Evolutionary conservation across 2,888 invertebrate genomes (phyloP), one percentile per base, ranked within the genome.

Genomic region (Thera obeliscata): DNA sequence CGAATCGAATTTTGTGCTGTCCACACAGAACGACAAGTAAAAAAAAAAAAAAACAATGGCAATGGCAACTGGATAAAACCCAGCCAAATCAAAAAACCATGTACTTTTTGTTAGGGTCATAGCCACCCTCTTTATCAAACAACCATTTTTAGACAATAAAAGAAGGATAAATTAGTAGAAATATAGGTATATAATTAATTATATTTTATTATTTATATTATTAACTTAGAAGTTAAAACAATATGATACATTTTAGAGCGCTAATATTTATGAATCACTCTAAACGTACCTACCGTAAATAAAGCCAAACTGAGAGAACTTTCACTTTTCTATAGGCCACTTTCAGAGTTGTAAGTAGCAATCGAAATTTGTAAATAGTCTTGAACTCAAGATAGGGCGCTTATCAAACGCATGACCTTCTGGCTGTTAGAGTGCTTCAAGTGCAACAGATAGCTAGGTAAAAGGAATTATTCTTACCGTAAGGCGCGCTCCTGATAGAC

Each of bases 401-500:
- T 36, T 48, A 59, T 33, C 46, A 58, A 11, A 36, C 1, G 36
- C 12, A 46, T 49, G 58, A 36, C 49, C 50, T 56, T 63, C 33
- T 33, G 49, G 33, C 38, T 41, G 43, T 22, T 60, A 22, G n/a
- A 35, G 50, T 50, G 12, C 49, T 41, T 54, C 36, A 54, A 55
- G n/a, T 46, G 54, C 49, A 50, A 38, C 49, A n/a, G 49, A 52
- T 54, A 52, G 41, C 12, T 48, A 56, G 33, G 36, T 61, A 52
- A 50, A 66, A 71, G 72, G 76, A 76, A 81, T 80, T 77, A 72
- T 78, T 82, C 89, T 94, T 94, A 96, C 96, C 96, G 90, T 96
- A 96, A 79, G 95, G 95, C 76, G 96, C 94, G 84, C 96, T 97
- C 81, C 98, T 95, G 72, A 98, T 96, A 3, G 98, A 98, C 36